Evolutionary conservation across 1,140 invertebrate genomes (phyloP).

Genomic region (Drosophila kepulauana): DNA sequence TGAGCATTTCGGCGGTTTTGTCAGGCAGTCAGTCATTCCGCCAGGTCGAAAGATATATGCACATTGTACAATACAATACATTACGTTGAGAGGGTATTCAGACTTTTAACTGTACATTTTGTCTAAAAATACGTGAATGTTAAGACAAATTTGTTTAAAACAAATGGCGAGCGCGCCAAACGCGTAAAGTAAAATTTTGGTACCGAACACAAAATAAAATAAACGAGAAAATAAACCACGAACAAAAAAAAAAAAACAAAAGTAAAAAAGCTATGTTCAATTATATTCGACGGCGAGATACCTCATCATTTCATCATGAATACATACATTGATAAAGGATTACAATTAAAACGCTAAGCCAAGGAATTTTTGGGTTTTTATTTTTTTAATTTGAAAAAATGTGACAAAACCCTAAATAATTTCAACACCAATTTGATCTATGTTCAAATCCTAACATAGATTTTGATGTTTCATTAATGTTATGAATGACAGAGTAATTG

Average conservation of each 20-base stretch:
- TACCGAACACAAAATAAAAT: slow-evolving; percentile 29
- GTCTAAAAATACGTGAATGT: slow-evolving; percentile 67
- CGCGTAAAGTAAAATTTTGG: slow-evolving; percentile 36
- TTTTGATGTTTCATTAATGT: no score
- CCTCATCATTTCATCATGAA: neutral
- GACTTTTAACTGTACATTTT: slow-evolving; percentile 49
- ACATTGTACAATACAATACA: slow-evolving; percentile 25
- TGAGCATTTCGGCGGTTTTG: slow-evolving; percentile 49
- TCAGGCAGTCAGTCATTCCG: slow-evolving; percentile 31
- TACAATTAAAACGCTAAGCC: no score
- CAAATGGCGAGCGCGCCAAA: slow-evolving; percentile 50
- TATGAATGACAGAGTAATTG: no score
- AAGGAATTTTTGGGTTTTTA: no score
- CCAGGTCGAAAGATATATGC: slow-evolving; percentile 20
- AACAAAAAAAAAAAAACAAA: slow-evolving; percentile 3
- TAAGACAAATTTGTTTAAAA: slow-evolving; percentile 64
- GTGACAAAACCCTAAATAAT: no score
- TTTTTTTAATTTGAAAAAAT: no score
- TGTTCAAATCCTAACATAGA: no score
- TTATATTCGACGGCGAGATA: neutral
- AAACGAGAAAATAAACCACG: slow-evolving; percentile 19
- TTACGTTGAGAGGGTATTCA: slow-evolving; percentile 10
- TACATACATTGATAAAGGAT: no score
- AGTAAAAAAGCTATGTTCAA: slow-evolving; percentile 10
- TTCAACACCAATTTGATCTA: no score